phyloP scores from a whole-genome alignment of 2,113 vertebrate genomes.

The Daubentonia madagascariensis region DNA sequence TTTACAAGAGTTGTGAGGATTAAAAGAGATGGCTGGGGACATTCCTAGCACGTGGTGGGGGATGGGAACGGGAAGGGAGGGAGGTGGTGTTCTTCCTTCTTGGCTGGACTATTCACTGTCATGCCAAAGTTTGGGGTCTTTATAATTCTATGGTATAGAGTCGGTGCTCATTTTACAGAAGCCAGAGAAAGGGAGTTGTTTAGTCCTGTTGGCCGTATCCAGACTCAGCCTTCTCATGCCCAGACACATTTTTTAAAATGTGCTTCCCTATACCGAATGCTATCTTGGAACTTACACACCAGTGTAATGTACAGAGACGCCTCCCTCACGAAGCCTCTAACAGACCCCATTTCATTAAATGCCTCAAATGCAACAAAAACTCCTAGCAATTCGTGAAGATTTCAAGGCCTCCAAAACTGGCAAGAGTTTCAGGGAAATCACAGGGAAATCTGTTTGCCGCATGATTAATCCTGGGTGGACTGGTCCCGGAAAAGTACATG shows the following conservation, averaged over 20 bases:
- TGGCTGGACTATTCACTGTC: background rate
- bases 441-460: constrained; percentile 29
- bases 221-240: background rate
- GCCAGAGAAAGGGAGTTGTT: background rate
- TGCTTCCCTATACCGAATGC: background rate
- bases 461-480: constrained; percentile 66
- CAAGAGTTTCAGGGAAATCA: constrained; percentile 69
- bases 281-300: background rate
- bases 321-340: background rate
- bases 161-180: background rate
- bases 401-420: constrained; percentile 46
- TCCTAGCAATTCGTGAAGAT: background rate
- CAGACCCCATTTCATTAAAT: background rate
- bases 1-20: background rate
- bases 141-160: background rate
- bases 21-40: background rate
- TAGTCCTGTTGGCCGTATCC: background rate
- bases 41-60: background rate
- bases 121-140: background rate
- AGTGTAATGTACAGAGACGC: background rate
- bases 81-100: background rate
- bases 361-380: background rate
- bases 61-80: background rate
- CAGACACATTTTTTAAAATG: background rate
- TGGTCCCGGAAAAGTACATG: constrained; percentile 53